These are phyloP conservation scores for Trachelus iudaicus DNA, from an alignment of 2,888 invertebrate species.

Conservation along the genomic window DNA sequence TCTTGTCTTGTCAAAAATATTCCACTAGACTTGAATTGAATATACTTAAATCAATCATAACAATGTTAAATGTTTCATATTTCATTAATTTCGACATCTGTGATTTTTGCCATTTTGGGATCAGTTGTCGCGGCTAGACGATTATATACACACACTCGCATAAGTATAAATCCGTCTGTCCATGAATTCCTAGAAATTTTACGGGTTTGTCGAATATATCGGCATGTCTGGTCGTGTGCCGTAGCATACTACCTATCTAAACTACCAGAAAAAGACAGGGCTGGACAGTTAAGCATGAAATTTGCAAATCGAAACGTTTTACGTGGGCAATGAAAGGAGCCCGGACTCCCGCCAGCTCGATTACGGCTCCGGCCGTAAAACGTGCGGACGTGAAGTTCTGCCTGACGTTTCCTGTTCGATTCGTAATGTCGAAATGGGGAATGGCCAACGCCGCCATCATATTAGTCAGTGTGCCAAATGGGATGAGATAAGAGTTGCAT, in stretches of 20 bases:
- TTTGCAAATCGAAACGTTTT: conserved; percentile 60
- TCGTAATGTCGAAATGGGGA: not conserved
- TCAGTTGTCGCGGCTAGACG: no score
- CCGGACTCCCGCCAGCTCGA: conserved; percentile 41
- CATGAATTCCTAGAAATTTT: not conserved
- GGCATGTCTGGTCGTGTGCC: conserved; percentile 26
- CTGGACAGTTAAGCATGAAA: conserved; percentile 49
- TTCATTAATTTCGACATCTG: no score
- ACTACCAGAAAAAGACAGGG: conserved; percentile 35
- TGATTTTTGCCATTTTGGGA: no score
- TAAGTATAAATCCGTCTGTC: not conserved
- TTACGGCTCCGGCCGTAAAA: conserved; percentile 34
- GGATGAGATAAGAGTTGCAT: not conserved
- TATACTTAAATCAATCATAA: no score
- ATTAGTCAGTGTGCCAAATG: not conserved
- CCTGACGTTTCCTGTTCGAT: conserved; percentile 13
- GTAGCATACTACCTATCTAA: conserved; percentile 31
- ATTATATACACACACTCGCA: not conserved
- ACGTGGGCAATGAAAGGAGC: conserved; percentile 52
- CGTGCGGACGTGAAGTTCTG: conserved; percentile 21
- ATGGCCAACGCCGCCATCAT: not conserved
- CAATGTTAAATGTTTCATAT: no score
- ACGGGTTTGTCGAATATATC: not conserved
- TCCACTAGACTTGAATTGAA: no score
- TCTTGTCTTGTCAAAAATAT: no score